phyloP scores from a whole-genome alignment of 2,113 vertebrate genomes.

The Cyanoliseus patagonus region DNA sequence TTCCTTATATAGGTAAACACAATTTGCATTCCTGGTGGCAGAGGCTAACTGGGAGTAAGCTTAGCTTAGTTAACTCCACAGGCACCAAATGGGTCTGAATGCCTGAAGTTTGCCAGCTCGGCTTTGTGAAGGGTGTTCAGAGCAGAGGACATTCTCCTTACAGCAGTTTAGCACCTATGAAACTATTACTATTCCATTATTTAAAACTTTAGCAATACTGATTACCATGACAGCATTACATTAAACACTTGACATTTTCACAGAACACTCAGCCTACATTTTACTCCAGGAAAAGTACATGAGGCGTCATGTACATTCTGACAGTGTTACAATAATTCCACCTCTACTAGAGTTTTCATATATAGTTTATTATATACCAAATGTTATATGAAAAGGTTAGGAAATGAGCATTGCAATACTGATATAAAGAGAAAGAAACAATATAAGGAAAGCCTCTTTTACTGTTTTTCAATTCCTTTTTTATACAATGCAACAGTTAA shows the following conservation, averaged over 20 bases:
- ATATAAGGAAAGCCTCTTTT: neutral
- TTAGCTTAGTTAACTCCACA: slow-evolving; percentile 73
- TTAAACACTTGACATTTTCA: fast-evolving
- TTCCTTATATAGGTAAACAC: slow-evolving; percentile 84
- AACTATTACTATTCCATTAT: neutral
- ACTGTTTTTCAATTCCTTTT: neutral
- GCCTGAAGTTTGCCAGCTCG: neutral
- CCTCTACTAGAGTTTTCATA: neutral
- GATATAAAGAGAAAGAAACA: neutral
- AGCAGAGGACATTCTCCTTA: neutral
- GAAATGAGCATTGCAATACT: neutral
- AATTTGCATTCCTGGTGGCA: slow-evolving; percentile 69
- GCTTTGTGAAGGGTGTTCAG: neutral
- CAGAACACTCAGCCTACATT: neutral
- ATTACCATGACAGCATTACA: neutral
- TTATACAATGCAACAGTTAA: neutral
- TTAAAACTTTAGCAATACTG: neutral
- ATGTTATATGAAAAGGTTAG: neutral
- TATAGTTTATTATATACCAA: neutral
- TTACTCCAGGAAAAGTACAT: neutral
- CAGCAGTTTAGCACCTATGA: neutral
- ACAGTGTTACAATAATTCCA: neutral
- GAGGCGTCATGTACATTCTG: fast-evolving
- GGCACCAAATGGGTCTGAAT: neutral
- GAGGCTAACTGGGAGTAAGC: slow-evolving; percentile 58